Base-by-base conservation (phyloP, 2,113 vertebrate genomes). In the Esox niger region DNA sequence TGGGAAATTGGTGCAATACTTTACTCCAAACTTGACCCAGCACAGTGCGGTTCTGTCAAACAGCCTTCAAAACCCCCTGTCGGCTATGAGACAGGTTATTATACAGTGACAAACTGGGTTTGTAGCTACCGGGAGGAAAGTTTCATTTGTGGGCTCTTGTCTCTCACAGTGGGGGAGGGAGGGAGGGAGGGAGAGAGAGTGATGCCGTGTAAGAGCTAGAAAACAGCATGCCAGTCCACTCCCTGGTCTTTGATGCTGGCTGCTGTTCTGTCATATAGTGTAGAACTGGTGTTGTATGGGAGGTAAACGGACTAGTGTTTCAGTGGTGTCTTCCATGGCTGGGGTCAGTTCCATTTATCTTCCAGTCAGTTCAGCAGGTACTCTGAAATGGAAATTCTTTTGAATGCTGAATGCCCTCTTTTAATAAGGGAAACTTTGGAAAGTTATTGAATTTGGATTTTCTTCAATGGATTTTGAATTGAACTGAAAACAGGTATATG, bases 61-160 rank as follows among this genome's bases (percentile, higher is more conserved):
- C 38, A 77, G 70, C 46, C 49, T 72, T 69, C 49, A 70, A 75
- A 82, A n/a, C n/a, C 33, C 54, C 33, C 79, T 54, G 71, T 73
- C 66, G 73, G 67, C 35, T 52, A 11, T 32, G 38, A 78, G 77
- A 79, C 80, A 79, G 78, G 78, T 78, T 80, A 77, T 83, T 80
- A 77, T 68, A 49, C 61, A 64, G 74, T 79, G 77, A 82, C 80
- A 73, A 77, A 76, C 78, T 71, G 65, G 3, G 64, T 71, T 79
- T 74, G 71, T 59, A 71, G 63, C 63, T 70, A 68, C 74, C 69
- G 38, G 23, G 21, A 35, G 65, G n/a, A 25, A n/a, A 32, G 32
- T 43, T 25, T 68, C 31, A 35, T 35, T 66, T 38, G 31, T 6
- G 52, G 11, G 11, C 17, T n/a, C 56, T 59, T 27, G n/a, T 62